phyloP scores from a whole-genome alignment of 2,888 invertebrate species.

The Polydrusus tereticollis region DNA sequence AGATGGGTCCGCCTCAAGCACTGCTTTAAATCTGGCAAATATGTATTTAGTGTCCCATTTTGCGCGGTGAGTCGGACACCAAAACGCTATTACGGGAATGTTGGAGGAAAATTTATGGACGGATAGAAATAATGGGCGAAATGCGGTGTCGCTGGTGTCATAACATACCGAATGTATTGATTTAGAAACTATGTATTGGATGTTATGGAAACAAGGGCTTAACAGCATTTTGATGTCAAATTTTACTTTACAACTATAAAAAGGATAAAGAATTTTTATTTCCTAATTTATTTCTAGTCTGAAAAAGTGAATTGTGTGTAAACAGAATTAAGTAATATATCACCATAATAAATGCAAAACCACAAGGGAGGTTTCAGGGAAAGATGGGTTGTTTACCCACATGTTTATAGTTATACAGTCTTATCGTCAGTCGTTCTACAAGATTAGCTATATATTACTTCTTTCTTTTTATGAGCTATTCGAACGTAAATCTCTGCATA shows the following conservation, averaged over 20 bases:
- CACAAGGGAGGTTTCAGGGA: not conserved
- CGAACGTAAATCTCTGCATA: not conserved
- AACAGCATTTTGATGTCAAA: too few species aligned
- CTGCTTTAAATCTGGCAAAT: conserved; percentile 9
- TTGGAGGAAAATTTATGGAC: not conserved
- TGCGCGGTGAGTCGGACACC: not conserved
- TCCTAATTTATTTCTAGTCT: too few species aligned
- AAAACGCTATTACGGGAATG: conserved; percentile 1
- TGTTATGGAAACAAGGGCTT: not conserved
- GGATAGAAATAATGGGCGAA: not conserved
- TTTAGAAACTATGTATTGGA: not conserved
- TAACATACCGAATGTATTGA: not conserved
- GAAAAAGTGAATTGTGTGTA: not conserved
- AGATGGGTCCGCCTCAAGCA: not conserved
- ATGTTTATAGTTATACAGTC: not conserved
- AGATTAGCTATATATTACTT: conserved; percentile 6
- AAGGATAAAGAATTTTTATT: too few species aligned
- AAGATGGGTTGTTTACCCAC: not conserved
- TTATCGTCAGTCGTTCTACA: not conserved
- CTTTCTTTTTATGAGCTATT: not conserved
- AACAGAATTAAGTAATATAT: not conserved
- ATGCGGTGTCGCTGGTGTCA: not conserved
- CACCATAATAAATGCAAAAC: not conserved
- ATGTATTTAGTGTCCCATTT: conserved; percentile 2
- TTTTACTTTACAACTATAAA: too few species aligned